Evolutionary conservation across 2,797 vertebrate genomes (phyloP).

Genomic region (Trachops cirrhosus): DNA sequence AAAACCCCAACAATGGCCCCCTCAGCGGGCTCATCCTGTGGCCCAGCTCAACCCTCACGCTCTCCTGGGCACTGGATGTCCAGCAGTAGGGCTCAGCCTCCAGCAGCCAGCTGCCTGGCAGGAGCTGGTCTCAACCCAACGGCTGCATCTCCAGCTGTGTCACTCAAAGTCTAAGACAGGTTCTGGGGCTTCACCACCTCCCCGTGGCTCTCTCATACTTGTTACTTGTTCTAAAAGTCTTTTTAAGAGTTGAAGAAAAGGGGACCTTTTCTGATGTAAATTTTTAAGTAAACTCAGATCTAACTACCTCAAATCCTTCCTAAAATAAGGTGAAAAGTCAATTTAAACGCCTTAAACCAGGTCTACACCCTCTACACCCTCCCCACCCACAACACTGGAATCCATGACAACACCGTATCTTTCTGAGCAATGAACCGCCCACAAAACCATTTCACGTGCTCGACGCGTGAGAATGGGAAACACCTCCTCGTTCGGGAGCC

Average conservation of each 20-base stretch:
- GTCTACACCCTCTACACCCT: background rate
- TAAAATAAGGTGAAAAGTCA: background rate
- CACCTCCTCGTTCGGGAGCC: rapidly evolving
- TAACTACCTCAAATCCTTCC: background rate
- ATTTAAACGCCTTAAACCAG: background rate
- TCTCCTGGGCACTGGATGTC: background rate
- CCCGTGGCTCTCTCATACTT: background rate
- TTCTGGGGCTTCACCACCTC: background rate
- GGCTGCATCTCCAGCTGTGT: background rate
- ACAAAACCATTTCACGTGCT: background rate
- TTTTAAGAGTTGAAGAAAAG: background rate
- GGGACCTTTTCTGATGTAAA: background rate
- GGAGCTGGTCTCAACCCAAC: background rate
- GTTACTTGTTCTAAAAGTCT: background rate
- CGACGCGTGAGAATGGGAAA: rapidly evolving
- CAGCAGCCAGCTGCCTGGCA: background rate
- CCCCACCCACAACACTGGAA: no score
- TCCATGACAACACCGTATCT: no score
- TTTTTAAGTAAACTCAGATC: background rate
- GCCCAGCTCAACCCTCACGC: background rate
- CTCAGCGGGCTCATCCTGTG: background rate
- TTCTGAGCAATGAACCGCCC: rapidly evolving
- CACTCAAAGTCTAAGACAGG: background rate
- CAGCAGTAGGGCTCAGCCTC: rapidly evolving
- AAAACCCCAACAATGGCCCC: background rate